A percentile compares a stretch with the other conserved stretches of the same genome.
phyloP scores from a whole-genome alignment of 1,140 invertebrate genomes.

The Mya arenaria region DNA sequence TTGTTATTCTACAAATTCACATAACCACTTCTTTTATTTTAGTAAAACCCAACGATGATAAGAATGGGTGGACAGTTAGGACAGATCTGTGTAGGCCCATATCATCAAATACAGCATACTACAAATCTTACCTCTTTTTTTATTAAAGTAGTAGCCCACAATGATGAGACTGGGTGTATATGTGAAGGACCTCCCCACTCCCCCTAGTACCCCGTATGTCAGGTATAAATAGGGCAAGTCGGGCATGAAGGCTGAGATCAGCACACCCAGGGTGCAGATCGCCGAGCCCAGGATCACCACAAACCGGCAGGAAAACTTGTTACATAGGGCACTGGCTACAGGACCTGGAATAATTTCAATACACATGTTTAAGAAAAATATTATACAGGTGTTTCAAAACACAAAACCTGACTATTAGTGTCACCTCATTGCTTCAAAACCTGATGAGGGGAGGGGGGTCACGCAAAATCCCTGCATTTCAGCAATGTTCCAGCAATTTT shows the following conservation, averaged over 20 bases:
- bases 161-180: slow-evolving; percentile 74
- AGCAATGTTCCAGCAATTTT: too few species aligned
- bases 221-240: slow-evolving; percentile 90
- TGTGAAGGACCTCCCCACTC: slow-evolving; percentile 78
- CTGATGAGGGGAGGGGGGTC: background rate
- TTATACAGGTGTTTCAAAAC: background rate
- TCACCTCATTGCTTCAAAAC: background rate
- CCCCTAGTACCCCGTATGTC: slow-evolving; percentile 92
- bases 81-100: too few species aligned
- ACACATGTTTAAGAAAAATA: background rate
- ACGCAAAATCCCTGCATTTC: background rate
- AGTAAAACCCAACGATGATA: too few species aligned
- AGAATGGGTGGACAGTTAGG: too few species aligned
- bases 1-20: too few species aligned
- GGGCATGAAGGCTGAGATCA: slow-evolving; percentile 88
- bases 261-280: slow-evolving; percentile 88
- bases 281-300: slow-evolving; percentile 92
- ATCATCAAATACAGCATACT: too few species aligned
- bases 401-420: background rate
- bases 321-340: slow-evolving; percentile 92
- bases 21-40: too few species aligned
- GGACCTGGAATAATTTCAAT: slow-evolving; percentile 88
- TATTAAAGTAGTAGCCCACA: slow-evolving; percentile 73
- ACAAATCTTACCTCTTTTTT: slow-evolving; percentile 57
- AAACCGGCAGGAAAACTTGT: slow-evolving; percentile 92